Evolutionary conservation across 1,140 invertebrate genomes (phyloP).

Genomic region (Caenorhabditis remanei): DNA sequence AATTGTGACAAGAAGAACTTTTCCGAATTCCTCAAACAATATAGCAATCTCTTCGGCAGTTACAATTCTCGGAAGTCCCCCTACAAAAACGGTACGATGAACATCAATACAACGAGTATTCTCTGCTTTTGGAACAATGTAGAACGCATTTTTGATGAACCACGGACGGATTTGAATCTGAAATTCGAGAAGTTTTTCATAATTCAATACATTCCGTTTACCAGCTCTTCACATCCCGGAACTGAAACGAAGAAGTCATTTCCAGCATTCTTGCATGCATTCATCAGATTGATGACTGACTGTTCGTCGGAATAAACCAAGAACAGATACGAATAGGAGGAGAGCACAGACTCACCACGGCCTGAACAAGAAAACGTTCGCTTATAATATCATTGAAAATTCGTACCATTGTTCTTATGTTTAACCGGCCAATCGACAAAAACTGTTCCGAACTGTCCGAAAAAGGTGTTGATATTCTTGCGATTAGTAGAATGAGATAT

Average conservation of each 20-base stretch:
- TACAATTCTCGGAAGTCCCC: slow-evolving; percentile 37
- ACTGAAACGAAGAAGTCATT: slow-evolving; percentile 23
- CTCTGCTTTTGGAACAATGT: background rate
- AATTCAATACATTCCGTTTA: background rate
- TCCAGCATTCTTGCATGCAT: background rate
- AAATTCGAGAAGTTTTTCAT: background rate
- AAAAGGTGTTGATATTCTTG: background rate
- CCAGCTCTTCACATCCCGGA: background rate
- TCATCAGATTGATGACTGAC: slow-evolving; percentile 24
- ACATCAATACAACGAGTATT: background rate
- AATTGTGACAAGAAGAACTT: slow-evolving; percentile 28
- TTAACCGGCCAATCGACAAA: slow-evolving; percentile 35
- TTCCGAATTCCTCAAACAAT: slow-evolving; percentile 30
- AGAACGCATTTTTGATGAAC: slow-evolving; percentile 29
- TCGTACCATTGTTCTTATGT: background rate
- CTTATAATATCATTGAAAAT: background rate
- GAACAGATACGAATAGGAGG: slow-evolving; percentile 18
- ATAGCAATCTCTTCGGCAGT: slow-evolving; percentile 19
- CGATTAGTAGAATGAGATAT: slow-evolving; percentile 32
- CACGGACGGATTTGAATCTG: slow-evolving; percentile 45
- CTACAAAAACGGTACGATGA: slow-evolving; percentile 29
- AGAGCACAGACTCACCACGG: background rate
- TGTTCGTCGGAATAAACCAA: slow-evolving; percentile 11
- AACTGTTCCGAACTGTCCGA: background rate
- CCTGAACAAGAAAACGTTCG: background rate